phyloP scores from a whole-genome alignment of 2,888 invertebrate genomes.

The Cyclophora albipunctata region DNA sequence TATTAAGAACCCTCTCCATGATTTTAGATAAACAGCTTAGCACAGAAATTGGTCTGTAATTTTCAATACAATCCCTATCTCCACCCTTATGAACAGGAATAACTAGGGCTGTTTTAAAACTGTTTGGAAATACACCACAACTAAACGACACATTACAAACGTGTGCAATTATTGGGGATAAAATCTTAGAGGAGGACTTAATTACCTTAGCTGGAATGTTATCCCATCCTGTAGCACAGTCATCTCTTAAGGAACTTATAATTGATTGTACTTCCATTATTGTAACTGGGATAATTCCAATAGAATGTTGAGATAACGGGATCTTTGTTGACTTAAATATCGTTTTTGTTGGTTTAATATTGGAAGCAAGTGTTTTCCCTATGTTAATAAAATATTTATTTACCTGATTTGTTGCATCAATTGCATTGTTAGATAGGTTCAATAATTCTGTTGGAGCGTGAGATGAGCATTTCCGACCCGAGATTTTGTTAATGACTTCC shows the following conservation, averaged over 20 bases:
- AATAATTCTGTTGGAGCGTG: neutral
- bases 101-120: slow-evolving; percentile 5
- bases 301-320: neutral
- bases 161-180: slow-evolving; percentile 1
- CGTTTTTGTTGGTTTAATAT: no score
- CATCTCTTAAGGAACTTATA: slow-evolving; percentile 3
- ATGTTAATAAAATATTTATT: slow-evolving; percentile 5
- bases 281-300: neutral
- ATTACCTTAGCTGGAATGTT: slow-evolving; percentile 1
- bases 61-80: neutral
- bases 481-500: slow-evolving; percentile 9
- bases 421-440: neutral
- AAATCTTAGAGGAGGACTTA: neutral
- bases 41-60: slow-evolving; percentile 7
- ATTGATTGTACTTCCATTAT: neutral
- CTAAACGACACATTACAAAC: slow-evolving; percentile 2
- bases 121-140: slow-evolving; percentile 5
- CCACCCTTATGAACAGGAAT: slow-evolving; percentile 6
- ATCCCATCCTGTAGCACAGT: neutral
- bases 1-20: slow-evolving; percentile 5
- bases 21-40: slow-evolving; percentile 8
- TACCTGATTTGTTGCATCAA: neutral
- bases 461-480: neutral
- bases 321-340: neutral
- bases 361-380: neutral